phyloP scores from a whole-genome alignment of 2,888 invertebrate species.

The Aphelenchoides bicaudatus region DNA sequence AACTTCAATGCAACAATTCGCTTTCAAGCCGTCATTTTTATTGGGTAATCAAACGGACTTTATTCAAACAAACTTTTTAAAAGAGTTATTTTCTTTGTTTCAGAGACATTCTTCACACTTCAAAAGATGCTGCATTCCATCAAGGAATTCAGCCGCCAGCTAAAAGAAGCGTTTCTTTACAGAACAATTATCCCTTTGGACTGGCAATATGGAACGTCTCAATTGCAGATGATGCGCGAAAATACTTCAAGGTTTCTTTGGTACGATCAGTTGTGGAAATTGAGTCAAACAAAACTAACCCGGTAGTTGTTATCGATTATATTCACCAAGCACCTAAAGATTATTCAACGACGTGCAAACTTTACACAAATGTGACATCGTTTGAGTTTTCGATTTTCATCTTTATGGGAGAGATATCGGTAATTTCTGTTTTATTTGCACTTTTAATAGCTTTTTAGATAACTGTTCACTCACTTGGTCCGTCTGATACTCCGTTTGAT shows the following conservation, averaged over 20 bases:
- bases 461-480: slow-evolving; percentile 60
- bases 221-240: slow-evolving; percentile 67
- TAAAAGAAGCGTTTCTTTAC: slow-evolving; percentile 67
- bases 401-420: slow-evolving; percentile 71
- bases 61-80: not conserved
- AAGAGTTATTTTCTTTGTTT: slow-evolving; percentile 27
- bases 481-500: slow-evolving; percentile 62
- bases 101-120: slow-evolving; percentile 63
- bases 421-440: slow-evolving; percentile 36
- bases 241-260: slow-evolving; percentile 39
- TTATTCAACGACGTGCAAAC: slow-evolving; percentile 57
- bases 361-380: slow-evolving; percentile 74
- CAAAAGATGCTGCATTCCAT: slow-evolving; percentile 63
- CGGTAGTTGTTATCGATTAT: slow-evolving; percentile 51
- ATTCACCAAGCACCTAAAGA: slow-evolving; percentile 27
- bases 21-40: slow-evolving; percentile 66
- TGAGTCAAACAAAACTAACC: slow-evolving; percentile 38
- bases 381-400: slow-evolving; percentile 72
- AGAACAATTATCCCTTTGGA: slow-evolving; percentile 73
- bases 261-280: slow-evolving; percentile 37
- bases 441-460: slow-evolving; percentile 59
- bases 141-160: slow-evolving; percentile 51
- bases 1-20: slow-evolving; percentile 68
- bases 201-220: slow-evolving; percentile 73
- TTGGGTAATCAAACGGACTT: slow-evolving; percentile 62